phyloP scores from a whole-genome alignment of 53 echinoderm and acorn worm genomes.

The Luidia sarsii region DNA sequence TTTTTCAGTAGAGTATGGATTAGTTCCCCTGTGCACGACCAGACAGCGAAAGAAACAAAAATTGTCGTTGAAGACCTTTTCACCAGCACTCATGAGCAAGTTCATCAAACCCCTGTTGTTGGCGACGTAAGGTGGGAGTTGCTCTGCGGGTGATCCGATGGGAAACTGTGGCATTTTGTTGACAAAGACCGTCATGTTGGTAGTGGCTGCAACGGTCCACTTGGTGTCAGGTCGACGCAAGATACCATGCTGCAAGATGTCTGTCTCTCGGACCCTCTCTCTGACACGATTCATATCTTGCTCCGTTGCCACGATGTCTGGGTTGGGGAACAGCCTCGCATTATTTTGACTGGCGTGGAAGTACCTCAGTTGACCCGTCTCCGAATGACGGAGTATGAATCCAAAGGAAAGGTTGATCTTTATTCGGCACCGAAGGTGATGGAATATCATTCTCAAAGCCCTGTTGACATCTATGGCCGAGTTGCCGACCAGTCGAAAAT shows the following conservation, averaged over 20 bases:
- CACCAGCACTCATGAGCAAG: too few relatives aligned
- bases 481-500: background rate
- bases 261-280: background rate
- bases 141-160: conserved; percentile 32
- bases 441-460: background rate
- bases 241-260: background rate
- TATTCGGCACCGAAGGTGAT: background rate
- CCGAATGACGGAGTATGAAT: conserved; percentile 1
- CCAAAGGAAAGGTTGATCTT: conserved; percentile 19
- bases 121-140: conserved; percentile 5
- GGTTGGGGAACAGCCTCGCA: conserved; percentile 5
- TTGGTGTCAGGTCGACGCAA: conserved; percentile 11
- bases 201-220: conserved; percentile 46
- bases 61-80: too few relatives aligned
- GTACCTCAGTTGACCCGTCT: conserved; percentile 7
- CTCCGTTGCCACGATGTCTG: background rate
- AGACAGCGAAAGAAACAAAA: too few relatives aligned
- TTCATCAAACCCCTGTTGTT: conserved; percentile 23
- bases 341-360: conserved; percentile 21
- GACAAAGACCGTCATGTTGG: conserved; percentile 48
- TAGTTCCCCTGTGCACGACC: too few relatives aligned
- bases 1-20: too few relatives aligned
- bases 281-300: background rate
- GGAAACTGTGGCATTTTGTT: conserved; percentile 42
- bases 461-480: background rate